Conservation (phyloP, 2,113 vertebrate genomes). For the Thalassoma bifasciatum region DNA sequence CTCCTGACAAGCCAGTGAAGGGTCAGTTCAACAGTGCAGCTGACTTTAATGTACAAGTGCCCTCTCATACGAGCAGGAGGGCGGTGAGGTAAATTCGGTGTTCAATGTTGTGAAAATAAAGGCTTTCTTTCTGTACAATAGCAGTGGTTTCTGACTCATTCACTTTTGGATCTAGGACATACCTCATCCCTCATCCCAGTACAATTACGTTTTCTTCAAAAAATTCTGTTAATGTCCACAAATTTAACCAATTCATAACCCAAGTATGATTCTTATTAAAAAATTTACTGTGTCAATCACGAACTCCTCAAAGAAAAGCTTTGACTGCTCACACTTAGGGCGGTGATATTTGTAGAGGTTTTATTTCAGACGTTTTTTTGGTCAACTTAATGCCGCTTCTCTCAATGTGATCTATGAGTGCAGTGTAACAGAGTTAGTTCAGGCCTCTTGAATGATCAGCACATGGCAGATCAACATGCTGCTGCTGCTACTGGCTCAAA, state of each 20-base stretch:
- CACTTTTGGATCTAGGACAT: slow-evolving; percentile 20
- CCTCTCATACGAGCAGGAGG: slow-evolving; percentile 72
- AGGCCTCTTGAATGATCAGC: slow-evolving; percentile 17
- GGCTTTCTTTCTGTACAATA: slow-evolving; percentile 50
- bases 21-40: slow-evolving; percentile 74
- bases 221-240: slow-evolving; percentile 59
- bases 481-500: slow-evolving; percentile 25
- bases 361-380: no score
- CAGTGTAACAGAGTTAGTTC: slow-evolving; percentile 52
- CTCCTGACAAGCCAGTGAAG: slow-evolving; percentile 77
- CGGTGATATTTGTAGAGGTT: no score
- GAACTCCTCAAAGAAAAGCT: slow-evolving; percentile 49
- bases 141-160: slow-evolving; percentile 43
- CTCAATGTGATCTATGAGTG: slow-evolving; percentile 30
- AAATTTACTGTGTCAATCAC: slow-evolving; percentile 57
- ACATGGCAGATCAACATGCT: slow-evolving; percentile 14
- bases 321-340: background rate
- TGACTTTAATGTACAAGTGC: slow-evolving; percentile 76
- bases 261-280: slow-evolving; percentile 48
- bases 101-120: slow-evolving; percentile 73
- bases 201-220: slow-evolving; percentile 12
- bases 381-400: no score
- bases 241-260: slow-evolving; percentile 54
- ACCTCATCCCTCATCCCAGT: slow-evolving; percentile 5
- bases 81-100: slow-evolving; percentile 79